These are phyloP conservation scores for Megalops atlanticus DNA, from an alignment of 2,113 vertebrate genomes.

Conservation along the genomic window DNA sequence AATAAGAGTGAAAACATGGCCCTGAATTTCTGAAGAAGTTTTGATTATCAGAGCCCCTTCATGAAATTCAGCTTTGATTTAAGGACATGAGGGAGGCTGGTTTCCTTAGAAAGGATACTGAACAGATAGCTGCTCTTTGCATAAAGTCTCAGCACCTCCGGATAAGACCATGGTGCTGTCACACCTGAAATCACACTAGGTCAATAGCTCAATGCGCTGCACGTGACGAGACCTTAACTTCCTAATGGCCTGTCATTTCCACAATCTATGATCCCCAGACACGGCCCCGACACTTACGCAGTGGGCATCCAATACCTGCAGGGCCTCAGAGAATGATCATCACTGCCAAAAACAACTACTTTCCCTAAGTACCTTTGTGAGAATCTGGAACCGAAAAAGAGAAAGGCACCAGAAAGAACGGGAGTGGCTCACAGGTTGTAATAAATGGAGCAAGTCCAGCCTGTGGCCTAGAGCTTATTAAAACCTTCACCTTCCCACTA, in stretches of 20 bases:
- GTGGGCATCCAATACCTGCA: neutral
- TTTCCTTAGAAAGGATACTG: constrained; percentile 6
- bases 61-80: neutral
- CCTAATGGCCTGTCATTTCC: neutral
- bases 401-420: neutral
- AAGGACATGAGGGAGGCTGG: neutral
- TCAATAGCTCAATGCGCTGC: neutral
- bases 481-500: neutral
- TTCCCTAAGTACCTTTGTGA: neutral
- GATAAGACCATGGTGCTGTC: neutral
- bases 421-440: neutral
- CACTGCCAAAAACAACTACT: neutral
- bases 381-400: neutral
- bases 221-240: neutral
- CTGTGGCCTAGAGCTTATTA: constrained; percentile 6
- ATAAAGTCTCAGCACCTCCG: neutral
- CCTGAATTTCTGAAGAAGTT: neutral
- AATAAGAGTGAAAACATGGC: neutral
- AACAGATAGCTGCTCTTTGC: neutral
- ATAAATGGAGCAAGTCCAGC: neutral
- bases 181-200: neutral
- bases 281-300: neutral
- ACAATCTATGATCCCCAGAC: neutral
- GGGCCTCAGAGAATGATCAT: neutral
- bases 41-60: neutral